These are phyloP conservation scores for Pentalonia nigronervosa DNA, from an alignment of 1,140 invertebrate species.

Conservation along the genomic window DNA sequence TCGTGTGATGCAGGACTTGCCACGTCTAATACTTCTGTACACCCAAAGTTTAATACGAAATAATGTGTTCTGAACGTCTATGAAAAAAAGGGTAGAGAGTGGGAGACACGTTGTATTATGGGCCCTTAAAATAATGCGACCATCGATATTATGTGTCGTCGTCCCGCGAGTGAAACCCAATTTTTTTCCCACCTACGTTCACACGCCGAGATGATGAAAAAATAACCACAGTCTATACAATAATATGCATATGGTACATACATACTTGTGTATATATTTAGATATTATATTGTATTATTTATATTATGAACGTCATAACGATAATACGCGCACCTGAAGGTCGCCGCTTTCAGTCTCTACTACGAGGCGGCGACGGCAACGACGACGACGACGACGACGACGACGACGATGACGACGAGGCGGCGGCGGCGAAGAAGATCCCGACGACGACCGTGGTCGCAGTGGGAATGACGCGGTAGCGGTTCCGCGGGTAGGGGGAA, in stretches of 20 bases:
- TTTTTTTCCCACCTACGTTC: background rate
- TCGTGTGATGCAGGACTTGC: background rate
- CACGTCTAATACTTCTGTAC: background rate
- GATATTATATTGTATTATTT: background rate
- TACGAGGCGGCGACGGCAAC: background rate
- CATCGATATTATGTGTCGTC: no score
- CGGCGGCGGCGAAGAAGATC: slow-evolving; percentile 21
- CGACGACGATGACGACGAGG: background rate
- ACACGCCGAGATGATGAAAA: background rate
- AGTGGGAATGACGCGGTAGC: background rate
- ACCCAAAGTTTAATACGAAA: background rate
- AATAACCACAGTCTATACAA: background rate
- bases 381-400: background rate
- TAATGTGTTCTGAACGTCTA: background rate
- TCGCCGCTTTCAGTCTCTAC: slow-evolving; percentile 3
- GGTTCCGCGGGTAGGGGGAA: background rate
- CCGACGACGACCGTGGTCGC: background rate
- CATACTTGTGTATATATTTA: background rate
- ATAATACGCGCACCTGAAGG: background rate
- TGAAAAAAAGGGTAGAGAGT: background rate
- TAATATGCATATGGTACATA: background rate
- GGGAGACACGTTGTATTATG: background rate
- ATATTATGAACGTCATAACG: background rate
- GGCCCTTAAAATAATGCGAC: background rate
- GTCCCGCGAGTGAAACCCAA: background rate